Evolutionary conservation across 2,797 vertebrate species (phyloP), one percentile per base, ranked within the genome.

Genomic region (Furcifer pardalis): DNA sequence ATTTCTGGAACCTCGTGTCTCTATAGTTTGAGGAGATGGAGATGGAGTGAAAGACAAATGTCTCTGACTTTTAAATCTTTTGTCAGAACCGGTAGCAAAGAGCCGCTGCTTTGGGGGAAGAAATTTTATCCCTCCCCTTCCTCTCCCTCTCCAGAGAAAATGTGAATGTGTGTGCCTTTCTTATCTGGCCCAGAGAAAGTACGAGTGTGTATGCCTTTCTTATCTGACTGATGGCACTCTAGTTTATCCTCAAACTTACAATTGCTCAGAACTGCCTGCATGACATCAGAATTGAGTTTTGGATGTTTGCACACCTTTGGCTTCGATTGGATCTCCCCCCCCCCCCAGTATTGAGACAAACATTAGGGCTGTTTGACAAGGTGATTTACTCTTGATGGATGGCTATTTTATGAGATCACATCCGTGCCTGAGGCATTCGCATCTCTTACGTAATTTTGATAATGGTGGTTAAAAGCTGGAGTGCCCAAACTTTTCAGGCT

Each of bases 21-120:
- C 59, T 65, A 49, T 23, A 65, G n/a, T 46, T 59, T 82, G 44
- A 75, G 21, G 74, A 75, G 46, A 85, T 25, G 21, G 74, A 75
- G 46, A 85, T 25, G 71, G 49, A 85, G 37, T 66, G 46, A 37
- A 75, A 75, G 63, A 75, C 37, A 60, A 85, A 56, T 59, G 80
- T 30, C 9, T 21, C 8, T 66, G 84, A 30, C 35, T 85, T 65
- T 85, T 32, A 27, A 74, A 10, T 42, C n/a, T 74, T 30, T 75
- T 81, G 49, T 68, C 77, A 66, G 71, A 85, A 68, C 37, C 66
- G 72, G 25, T 7, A 73, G 59, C 37, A 32, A 19, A 4, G 32
- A 35, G 13, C 65, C 52, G 46, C 27, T 42, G 65, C 78, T 75
- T 42, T 74, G 15, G 5, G 3, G 19, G 44, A 49, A 71, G 44